phyloP scores from a whole-genome alignment of 2,888 invertebrate genomes.

The Pomacea canaliculata region DNA sequence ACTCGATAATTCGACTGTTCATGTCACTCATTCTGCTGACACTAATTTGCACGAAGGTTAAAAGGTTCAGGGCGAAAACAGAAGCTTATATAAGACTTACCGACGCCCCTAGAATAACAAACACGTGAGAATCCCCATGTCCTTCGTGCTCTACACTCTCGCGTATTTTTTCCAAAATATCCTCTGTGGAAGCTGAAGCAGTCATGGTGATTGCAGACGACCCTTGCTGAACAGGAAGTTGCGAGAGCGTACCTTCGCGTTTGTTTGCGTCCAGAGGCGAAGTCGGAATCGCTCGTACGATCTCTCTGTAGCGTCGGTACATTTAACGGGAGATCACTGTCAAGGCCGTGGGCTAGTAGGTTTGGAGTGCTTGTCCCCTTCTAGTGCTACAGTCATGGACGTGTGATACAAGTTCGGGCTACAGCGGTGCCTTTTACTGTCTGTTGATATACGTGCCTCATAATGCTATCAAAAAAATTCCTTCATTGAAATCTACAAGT shows the following conservation, averaged over 20 bases:
- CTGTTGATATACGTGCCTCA: too few species aligned
- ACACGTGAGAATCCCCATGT: constrained; percentile 51
- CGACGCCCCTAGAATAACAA: constrained; percentile 64
- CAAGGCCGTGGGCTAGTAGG: too few species aligned
- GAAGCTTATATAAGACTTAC: constrained; percentile 42
- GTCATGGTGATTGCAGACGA: constrained; percentile 20
- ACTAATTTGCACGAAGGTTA: too few species aligned
- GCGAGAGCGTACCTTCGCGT: constrained; percentile 6
- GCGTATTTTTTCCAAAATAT: constrained; percentile 32
- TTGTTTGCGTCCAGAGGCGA: neutral
- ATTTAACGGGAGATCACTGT: constrained; percentile 1
- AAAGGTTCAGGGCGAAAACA: too few species aligned
- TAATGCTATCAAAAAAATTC: too few species aligned
- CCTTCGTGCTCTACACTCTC: constrained; percentile 45
- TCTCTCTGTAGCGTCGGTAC: constrained; percentile 19
- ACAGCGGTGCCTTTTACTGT: too few species aligned
- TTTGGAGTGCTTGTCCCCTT: too few species aligned
- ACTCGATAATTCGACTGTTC: too few species aligned
- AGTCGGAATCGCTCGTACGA: neutral
- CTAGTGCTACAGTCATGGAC: too few species aligned
- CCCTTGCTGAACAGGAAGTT: constrained; percentile 32
- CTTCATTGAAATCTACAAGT: too few species aligned
- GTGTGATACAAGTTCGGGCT: too few species aligned
- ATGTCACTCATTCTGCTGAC: too few species aligned
- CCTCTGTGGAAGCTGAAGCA: constrained; percentile 15